Conservation (phyloP, 2,888 invertebrate genomes). For the Torymus auratus region DNA sequence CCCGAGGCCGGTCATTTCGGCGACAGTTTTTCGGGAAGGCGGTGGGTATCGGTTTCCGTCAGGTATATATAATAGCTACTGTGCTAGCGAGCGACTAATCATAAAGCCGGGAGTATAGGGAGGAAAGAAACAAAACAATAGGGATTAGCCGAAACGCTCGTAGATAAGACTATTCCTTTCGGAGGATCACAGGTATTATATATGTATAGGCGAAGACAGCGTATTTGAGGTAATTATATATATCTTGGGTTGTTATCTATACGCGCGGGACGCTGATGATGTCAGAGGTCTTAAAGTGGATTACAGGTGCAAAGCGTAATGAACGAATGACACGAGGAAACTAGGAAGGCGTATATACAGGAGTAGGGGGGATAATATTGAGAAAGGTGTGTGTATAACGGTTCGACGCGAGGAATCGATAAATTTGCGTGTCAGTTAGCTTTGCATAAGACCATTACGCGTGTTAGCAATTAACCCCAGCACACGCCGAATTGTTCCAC, state of each 20-base stretch:
- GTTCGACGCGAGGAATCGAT: too few relatives aligned
- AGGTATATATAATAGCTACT: slow-evolving; percentile 18
- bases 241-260: slow-evolving; percentile 3
- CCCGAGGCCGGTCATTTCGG: slow-evolving; percentile 15
- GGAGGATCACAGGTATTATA: slow-evolving; percentile 14
- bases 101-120: not conserved
- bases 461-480: too few relatives aligned
- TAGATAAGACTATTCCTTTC: slow-evolving; percentile 5
- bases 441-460: too few relatives aligned
- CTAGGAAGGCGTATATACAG: too few relatives aligned
- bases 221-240: slow-evolving; percentile 5
- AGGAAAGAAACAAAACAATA: not conserved
- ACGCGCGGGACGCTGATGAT: too few relatives aligned
- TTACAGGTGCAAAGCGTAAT: slow-evolving; percentile 1
- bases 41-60: slow-evolving; percentile 8
- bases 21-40: slow-evolving; percentile 1
- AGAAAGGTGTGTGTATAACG: too few relatives aligned
- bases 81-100: slow-evolving; percentile 17
- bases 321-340: too few relatives aligned
- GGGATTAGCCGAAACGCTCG: slow-evolving; percentile 30
- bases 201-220: slow-evolving; percentile 27
- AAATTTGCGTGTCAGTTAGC: too few relatives aligned
- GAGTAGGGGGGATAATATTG: too few relatives aligned
- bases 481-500: too few relatives aligned
- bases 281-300: not conserved